phyloP scores from a whole-genome alignment of 2,888 invertebrate species.

The Lasioglossum villosulum region DNA sequence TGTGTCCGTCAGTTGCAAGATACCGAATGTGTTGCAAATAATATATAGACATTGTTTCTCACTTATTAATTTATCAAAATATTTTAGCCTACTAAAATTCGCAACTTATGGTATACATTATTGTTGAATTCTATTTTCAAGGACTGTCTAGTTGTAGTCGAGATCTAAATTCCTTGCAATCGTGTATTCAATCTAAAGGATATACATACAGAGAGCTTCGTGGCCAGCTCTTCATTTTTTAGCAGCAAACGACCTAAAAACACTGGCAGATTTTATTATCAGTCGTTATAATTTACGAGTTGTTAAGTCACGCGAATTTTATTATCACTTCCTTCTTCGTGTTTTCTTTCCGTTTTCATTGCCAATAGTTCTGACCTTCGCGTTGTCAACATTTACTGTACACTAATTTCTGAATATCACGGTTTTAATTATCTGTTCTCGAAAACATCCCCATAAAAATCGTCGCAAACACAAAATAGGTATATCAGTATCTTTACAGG shows the following conservation, averaged over 20 bases:
- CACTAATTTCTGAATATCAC: neutral
- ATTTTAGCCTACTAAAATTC: neutral
- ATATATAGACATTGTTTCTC: neutral
- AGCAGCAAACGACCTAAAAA: neutral
- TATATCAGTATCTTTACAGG: neutral
- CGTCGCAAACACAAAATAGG: neutral
- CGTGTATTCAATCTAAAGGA: neutral
- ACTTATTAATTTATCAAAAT: neutral
- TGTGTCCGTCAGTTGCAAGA: neutral
- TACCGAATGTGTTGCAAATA: neutral
- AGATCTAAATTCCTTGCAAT: neutral
- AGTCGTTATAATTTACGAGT: neutral
- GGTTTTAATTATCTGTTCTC: neutral
- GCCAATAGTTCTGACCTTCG: neutral
- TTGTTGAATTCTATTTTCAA: neutral
- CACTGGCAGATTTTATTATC: neutral
- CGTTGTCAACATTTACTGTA: neutral
- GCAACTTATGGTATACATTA: neutral
- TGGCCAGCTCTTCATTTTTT: neutral
- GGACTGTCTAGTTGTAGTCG: neutral
- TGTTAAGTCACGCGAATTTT: conserved; percentile 1
- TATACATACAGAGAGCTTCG: neutral
- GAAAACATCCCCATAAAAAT: neutral
- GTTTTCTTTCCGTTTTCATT: neutral
- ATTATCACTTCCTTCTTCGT: neutral